These are phyloP conservation scores for Carpatolechia fugitivella DNA, from an alignment of 2,888 invertebrate species.

Conservation along the genomic window DNA sequence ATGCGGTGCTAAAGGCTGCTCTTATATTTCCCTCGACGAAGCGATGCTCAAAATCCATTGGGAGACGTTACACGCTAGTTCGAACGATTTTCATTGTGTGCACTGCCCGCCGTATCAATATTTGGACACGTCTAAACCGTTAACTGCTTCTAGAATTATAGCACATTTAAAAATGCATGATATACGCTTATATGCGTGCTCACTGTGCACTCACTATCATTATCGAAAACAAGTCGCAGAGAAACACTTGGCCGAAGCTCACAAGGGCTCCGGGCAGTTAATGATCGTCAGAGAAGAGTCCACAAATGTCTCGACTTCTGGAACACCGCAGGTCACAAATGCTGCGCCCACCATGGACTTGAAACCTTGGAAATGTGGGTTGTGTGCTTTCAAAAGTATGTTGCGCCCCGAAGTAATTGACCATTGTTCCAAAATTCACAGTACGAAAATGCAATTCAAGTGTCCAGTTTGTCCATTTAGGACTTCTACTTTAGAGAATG, in stretches of 20 bases:
- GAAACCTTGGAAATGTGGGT: constrained; percentile 84
- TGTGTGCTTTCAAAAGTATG: constrained; percentile 81
- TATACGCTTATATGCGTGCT: constrained; percentile 84
- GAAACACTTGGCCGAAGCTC: constrained; percentile 82
- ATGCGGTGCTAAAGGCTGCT: constrained; percentile 85
- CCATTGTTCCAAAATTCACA: constrained; percentile 81
- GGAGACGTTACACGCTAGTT: constrained; percentile 83
- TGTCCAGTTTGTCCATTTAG: constrained; percentile 83
- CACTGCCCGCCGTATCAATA: constrained; percentile 83
- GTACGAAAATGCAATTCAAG: constrained; percentile 83
- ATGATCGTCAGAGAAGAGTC: constrained; percentile 56
- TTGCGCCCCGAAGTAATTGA: constrained; percentile 79
- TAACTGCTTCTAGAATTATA: constrained; percentile 81
- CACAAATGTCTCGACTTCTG: constrained; percentile 28
- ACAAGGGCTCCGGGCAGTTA: constrained; percentile 69
- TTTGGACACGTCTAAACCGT: constrained; percentile 60
- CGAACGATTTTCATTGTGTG: constrained; percentile 81
- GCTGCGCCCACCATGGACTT: constrained; percentile 67
- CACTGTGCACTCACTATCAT: constrained; percentile 83
- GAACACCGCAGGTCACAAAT: constrained; percentile 23
- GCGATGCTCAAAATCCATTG: constrained; percentile 85
- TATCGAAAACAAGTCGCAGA: constrained; percentile 82
- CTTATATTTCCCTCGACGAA: constrained; percentile 85
- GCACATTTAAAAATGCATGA: constrained; percentile 89
- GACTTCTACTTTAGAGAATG: constrained; percentile 72